Evolutionary conservation across 2,113 vertebrate genomes (phyloP).

Genomic region (Embiotoca jacksoni): DNA sequence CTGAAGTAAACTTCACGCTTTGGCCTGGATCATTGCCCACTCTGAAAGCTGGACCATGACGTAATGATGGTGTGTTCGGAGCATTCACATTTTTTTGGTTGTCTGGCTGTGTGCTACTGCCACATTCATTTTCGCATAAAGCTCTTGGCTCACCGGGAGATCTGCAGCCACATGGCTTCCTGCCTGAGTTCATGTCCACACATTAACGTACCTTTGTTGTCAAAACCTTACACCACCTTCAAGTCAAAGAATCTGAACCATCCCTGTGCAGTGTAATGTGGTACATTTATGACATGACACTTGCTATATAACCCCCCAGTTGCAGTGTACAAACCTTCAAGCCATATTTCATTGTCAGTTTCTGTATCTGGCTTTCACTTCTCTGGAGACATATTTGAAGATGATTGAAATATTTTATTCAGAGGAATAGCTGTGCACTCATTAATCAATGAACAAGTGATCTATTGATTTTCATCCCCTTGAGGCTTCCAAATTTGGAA

Average conservation of each 20-base stretch:
- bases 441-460: too few relatives aligned
- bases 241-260: not conserved
- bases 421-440: too few relatives aligned
- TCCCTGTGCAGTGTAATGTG: not conserved
- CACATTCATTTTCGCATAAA: not conserved
- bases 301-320: not conserved
- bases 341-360: not conserved
- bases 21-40: not conserved
- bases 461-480: too few relatives aligned
- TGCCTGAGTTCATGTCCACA: slow-evolving; percentile 1
- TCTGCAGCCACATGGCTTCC: not conserved
- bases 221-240: not conserved
- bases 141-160: not conserved
- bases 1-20: not conserved
- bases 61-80: not conserved
- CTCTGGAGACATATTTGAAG: not conserved
- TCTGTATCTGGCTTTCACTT: not conserved
- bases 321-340: not conserved
- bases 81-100: not conserved
- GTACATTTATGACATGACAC: not conserved
- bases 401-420: too few relatives aligned
- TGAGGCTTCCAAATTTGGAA: not conserved
- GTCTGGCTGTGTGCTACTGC: not conserved
- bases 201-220: not conserved
- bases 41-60: not conserved